These are phyloP conservation scores for Drosophila arizonae DNA, from an alignment of 1,140 invertebrate genomes.

Conservation along the genomic window DNA sequence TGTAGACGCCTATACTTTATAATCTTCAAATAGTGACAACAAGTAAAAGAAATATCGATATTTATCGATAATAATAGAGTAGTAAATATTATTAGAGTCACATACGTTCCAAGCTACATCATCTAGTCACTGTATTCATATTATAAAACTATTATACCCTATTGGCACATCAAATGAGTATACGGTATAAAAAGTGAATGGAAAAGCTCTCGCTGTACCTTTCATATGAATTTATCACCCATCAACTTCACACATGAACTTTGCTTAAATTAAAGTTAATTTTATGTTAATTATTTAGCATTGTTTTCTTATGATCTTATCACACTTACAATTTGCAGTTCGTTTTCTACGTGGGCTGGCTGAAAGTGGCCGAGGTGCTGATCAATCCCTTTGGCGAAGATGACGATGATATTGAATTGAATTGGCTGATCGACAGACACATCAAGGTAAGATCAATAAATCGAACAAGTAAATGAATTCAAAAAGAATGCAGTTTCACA, in stretches of 20 bases:
- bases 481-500: background rate
- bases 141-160: too few relatives aligned
- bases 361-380: slow-evolving; percentile 96
- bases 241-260: slow-evolving; percentile 1
- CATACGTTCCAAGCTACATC: too few relatives aligned
- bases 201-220: slow-evolving; percentile 44
- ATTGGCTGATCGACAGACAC: slow-evolving; percentile 94
- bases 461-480: background rate
- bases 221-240: slow-evolving; percentile 9
- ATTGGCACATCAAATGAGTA: background rate
- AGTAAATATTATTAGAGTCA: too few relatives aligned
- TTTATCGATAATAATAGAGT: too few relatives aligned
- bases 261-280: slow-evolving; percentile 34
- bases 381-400: slow-evolving; percentile 97
- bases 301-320: slow-evolving; percentile 44
- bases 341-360: slow-evolving; percentile 98
- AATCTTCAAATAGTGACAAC: too few relatives aligned
- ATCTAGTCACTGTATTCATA: too few relatives aligned
- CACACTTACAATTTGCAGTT: slow-evolving; percentile 87
- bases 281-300: slow-evolving; percentile 15
- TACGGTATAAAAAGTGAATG: slow-evolving; percentile 58
- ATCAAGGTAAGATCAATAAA: slow-evolving; percentile 87
- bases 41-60: too few relatives aligned
- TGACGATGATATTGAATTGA: slow-evolving; percentile 96
- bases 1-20: too few relatives aligned